phyloP scores from a whole-genome alignment of 2,797 vertebrate species.

The Danionella dracula region DNA sequence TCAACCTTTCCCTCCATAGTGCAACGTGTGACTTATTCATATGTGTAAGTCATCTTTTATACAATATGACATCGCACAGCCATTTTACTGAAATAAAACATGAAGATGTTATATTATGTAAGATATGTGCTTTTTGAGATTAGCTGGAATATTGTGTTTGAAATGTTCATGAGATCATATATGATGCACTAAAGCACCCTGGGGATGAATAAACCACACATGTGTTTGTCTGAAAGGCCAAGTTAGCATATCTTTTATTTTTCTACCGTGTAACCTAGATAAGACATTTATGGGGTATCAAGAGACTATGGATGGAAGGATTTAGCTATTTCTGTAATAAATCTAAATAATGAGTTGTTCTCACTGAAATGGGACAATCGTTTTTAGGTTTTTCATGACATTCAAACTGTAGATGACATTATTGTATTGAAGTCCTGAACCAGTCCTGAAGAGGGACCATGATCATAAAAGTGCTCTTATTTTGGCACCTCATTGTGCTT shows the following conservation, averaged over 20 bases:
- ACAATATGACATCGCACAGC: slow-evolving; percentile 16
- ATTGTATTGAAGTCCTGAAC: no score
- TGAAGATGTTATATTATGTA: slow-evolving; percentile 5
- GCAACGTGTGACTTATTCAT: slow-evolving; percentile 20
- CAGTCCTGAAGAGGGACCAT: no score
- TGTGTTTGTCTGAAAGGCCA: neutral
- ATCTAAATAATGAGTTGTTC: no score
- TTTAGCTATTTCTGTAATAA: no score
- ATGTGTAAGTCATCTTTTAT: slow-evolving; percentile 32
- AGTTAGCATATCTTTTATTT: neutral
- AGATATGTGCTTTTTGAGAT: neutral
- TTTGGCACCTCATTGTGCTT: no score
- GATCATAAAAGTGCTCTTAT: no score
- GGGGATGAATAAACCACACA: neutral
- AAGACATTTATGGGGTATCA: neutral
- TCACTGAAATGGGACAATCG: no score
- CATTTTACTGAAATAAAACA: slow-evolving; percentile 29
- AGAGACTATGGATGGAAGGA: no score
- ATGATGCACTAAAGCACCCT: neutral
- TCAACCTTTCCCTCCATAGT: neutral
- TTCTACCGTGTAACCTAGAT: neutral
- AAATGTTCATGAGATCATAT: neutral
- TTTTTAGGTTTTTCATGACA: no score
- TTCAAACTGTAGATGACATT: no score
- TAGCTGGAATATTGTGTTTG: neutral